Evolutionary conservation across 35 echinoderm and acorn worm genomes (phyloP).

Genomic region (Nesometra sesokonis): DNA sequence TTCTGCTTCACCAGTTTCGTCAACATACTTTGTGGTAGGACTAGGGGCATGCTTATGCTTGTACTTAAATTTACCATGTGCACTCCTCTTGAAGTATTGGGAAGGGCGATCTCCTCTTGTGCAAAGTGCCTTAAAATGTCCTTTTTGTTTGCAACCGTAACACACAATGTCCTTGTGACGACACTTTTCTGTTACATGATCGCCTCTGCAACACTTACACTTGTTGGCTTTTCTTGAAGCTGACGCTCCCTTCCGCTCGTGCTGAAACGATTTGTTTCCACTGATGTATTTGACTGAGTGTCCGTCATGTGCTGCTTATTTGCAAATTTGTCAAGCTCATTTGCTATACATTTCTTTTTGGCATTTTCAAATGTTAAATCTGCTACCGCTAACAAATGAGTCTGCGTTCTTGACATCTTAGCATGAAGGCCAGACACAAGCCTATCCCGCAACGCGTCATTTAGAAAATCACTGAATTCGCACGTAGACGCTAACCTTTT

Average conservation of each 20-base stretch:
- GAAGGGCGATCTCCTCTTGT: not conserved
- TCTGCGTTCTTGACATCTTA: slow-evolving; percentile 5
- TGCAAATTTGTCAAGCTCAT: slow-evolving; percentile 13
- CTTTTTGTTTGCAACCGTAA: not conserved
- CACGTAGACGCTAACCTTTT: not conserved
- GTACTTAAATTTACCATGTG: too few species aligned
- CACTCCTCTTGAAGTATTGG: too few species aligned
- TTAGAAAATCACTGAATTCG: not conserved
- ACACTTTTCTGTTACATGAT: not conserved
- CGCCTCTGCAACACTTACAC: too few species aligned
- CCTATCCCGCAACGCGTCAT: slow-evolving; percentile 6
- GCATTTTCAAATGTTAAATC: slow-evolving; percentile 30
- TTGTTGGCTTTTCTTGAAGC: not conserved
- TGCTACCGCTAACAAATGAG: not conserved
- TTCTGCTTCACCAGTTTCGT: too few species aligned
- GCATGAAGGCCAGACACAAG: slow-evolving; percentile 16
- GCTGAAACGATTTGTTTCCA: not conserved
- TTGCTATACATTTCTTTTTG: slow-evolving; percentile 22
- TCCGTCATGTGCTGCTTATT: not conserved
- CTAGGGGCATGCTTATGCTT: too few species aligned
- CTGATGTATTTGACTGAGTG: not conserved
- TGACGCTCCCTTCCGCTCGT: not conserved
- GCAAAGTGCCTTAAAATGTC: slow-evolving; percentile 6
- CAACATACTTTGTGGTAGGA: too few species aligned
- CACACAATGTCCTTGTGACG: not conserved